These are phyloP conservation scores for Dione vanillae DNA, from an alignment of 2,888 invertebrate genomes.

Conservation along the genomic window DNA sequence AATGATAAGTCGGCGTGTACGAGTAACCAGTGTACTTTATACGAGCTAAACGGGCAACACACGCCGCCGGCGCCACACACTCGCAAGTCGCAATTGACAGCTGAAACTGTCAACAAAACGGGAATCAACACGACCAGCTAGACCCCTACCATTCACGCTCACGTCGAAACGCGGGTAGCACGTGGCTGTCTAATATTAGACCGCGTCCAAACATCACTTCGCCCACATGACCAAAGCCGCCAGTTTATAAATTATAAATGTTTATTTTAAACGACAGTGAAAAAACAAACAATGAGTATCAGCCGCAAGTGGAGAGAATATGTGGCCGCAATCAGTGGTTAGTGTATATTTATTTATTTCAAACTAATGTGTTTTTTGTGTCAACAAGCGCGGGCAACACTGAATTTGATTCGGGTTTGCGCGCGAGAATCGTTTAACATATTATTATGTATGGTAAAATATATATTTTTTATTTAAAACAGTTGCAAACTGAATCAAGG, in stretches of 20 bases:
- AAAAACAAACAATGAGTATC: conserved; percentile 70
- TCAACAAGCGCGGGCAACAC: conserved; percentile 44
- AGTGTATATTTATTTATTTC: conserved; percentile 59
- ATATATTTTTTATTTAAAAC: background rate
- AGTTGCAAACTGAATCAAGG: conserved; percentile 18
- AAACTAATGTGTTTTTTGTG: conserved; percentile 49
- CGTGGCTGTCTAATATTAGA: conserved; percentile 78
- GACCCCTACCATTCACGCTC: conserved; percentile 68
- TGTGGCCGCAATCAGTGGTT: conserved; percentile 79
- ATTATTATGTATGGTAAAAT: background rate
- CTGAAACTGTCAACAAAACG: conserved; percentile 74
- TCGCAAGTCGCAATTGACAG: conserved; percentile 64
- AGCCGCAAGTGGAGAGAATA: conserved; percentile 80
- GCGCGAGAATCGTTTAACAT: conserved; percentile 3
- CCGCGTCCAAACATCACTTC: conserved; percentile 57
- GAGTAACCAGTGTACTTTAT: conserved; percentile 59
- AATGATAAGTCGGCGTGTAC: conserved; percentile 64
- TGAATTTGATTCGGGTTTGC: conserved; percentile 32
- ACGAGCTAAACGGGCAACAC: conserved; percentile 56
- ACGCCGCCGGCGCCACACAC: conserved; percentile 59
- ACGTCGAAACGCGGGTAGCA: conserved; percentile 72
- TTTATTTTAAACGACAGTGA: conserved; percentile 66
- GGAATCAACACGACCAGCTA: conserved; percentile 50
- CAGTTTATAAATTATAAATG: conserved; percentile 69
- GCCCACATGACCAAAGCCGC: conserved; percentile 59